These are phyloP conservation scores for Melieria crassipennis DNA, from an alignment of 2,888 invertebrate species.

Conservation along the genomic window DNA sequence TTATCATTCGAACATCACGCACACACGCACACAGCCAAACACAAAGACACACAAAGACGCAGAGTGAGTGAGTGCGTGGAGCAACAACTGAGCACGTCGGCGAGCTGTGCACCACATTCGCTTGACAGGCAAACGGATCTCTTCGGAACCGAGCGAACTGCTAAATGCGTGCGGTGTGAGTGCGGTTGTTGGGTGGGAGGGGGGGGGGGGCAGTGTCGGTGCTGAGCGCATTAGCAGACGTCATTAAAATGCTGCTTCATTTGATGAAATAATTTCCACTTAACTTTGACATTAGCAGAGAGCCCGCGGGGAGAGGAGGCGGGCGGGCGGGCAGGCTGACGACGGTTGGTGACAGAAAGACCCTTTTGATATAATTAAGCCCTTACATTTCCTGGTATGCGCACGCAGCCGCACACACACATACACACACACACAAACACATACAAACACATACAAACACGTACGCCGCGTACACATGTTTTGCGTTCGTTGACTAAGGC, in stretches of 20 bases:
- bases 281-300: constrained; percentile 46
- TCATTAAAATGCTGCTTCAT: constrained; percentile 44
- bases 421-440: constrained; percentile 34
- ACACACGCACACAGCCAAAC: neutral
- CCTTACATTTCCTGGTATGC: constrained; percentile 30
- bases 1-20: constrained; percentile 10
- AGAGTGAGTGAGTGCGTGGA: neutral
- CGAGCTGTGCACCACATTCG: too few relatives aligned
- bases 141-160: too few relatives aligned
- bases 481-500: neutral
- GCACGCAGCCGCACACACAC: constrained; percentile 40
- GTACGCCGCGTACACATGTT: neutral
- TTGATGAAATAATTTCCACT: constrained; percentile 58
- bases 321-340: neutral
- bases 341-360: neutral
- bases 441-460: constrained; percentile 36
- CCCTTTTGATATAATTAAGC: constrained; percentile 37
- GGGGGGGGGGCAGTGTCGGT: too few relatives aligned
- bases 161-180: too few relatives aligned
- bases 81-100: neutral
- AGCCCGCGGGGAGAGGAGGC: neutral
- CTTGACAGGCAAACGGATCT: too few relatives aligned
- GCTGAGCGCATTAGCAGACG: constrained; percentile 3
- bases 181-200: too few relatives aligned
- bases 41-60: neutral